Percentiles rank a stretch among this genome's conserved stretches.
Conservation (phyloP, 2,113 vertebrate genomes). For the Heterotilapia buettikoferi region DNA sequence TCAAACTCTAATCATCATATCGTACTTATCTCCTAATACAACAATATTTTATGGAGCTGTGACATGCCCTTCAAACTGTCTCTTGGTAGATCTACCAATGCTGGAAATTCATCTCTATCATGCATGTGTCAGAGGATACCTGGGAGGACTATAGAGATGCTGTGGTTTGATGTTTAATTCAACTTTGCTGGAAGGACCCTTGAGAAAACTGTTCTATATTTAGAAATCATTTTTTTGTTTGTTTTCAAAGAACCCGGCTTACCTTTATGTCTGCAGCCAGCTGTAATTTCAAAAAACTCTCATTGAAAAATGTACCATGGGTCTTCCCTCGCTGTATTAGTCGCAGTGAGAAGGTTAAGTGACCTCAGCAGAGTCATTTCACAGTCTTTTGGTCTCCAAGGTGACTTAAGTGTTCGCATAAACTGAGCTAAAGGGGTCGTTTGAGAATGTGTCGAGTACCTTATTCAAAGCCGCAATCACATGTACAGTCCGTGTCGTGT, state of each 20-base stretch:
- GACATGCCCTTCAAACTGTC: neutral
- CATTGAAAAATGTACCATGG: neutral
- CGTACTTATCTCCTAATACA: neutral
- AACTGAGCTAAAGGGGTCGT: slow-evolving; percentile 23
- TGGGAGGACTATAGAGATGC: neutral
- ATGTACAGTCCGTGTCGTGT: slow-evolving; percentile 22
- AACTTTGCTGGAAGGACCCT: neutral
- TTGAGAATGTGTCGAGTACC: slow-evolving; percentile 36
- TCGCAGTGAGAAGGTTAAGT: slow-evolving; percentile 35
- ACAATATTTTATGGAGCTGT: neutral
- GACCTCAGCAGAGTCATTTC: slow-evolving; percentile 46
- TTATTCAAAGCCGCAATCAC: slow-evolving; percentile 51
- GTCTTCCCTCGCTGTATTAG: neutral
- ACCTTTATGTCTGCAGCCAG: slow-evolving; percentile 2
- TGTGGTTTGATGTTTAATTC: neutral
- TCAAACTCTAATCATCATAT: neutral
- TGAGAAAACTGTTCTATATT: neutral
- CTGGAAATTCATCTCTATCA: neutral
- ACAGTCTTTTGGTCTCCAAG: slow-evolving; percentile 51
- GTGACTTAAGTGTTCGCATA: slow-evolving; percentile 32
- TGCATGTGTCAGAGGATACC: neutral
- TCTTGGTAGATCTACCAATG: neutral
- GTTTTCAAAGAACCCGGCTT: neutral
- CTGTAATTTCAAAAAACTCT: neutral
- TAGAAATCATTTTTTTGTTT: neutral